phyloP scores from a whole-genome alignment of 1,140 invertebrate species.

The Subanguina moxae region DNA sequence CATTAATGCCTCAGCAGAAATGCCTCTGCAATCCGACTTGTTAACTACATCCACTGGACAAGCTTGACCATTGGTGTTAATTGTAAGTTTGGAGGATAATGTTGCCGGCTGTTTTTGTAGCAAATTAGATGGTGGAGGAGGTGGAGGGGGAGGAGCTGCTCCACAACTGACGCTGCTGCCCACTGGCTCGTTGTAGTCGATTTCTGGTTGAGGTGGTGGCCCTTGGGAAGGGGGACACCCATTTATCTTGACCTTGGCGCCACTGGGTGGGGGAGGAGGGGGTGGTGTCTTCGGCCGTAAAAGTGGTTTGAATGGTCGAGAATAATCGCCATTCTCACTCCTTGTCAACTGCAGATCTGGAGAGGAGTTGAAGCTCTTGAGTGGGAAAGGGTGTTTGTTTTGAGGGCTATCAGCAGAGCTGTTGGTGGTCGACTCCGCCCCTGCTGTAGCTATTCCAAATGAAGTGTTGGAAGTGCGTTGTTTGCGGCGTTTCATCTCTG shows the following conservation, averaged over 20 bases:
- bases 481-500: slow-evolving; percentile 84
- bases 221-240: not conserved
- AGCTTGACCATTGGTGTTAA: not conserved
- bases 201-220: not conserved
- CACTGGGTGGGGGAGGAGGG: slow-evolving; percentile 39
- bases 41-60: no score
- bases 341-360: slow-evolving; percentile 28
- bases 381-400: not conserved
- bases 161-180: not conserved
- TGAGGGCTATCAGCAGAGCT: not conserved
- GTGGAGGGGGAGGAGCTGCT: slow-evolving; percentile 45
- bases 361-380: slow-evolving; percentile 54
- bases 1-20: slow-evolving; percentile 47
- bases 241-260: not conserved
- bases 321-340: slow-evolving; percentile 39
- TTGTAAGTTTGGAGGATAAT: not conserved
- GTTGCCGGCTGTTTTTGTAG: slow-evolving; percentile 24
- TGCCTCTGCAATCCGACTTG: slow-evolving; percentile 33
- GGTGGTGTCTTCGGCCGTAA: slow-evolving; percentile 52
- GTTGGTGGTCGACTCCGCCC: not conserved
- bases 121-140: slow-evolving; percentile 40
- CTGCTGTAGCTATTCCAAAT: slow-evolving; percentile 14
- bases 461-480: slow-evolving; percentile 10
- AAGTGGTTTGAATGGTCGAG: slow-evolving; percentile 34
- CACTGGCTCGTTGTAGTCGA: slow-evolving; percentile 7